These are phyloP conservation scores for Stramonita haemastoma DNA, from an alignment of 2,888 invertebrate species.

Conservation along the genomic window DNA sequence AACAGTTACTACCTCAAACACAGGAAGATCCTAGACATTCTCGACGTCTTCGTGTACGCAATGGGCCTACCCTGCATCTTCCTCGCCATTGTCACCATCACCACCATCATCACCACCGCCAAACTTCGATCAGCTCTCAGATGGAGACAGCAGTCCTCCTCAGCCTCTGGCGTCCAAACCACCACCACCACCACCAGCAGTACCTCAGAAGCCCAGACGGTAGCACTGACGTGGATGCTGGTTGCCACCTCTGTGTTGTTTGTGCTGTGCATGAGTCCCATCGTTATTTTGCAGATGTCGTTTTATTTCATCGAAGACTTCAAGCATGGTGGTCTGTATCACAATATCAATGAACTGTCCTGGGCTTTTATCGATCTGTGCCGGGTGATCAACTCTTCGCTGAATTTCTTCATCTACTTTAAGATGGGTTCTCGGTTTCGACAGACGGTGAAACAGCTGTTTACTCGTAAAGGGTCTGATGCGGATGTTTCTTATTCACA, in stretches of 20 bases:
- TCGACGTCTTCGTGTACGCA: slow-evolving; percentile 17
- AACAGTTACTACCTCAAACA: slow-evolving; percentile 11
- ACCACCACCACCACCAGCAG: no score
- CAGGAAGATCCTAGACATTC: background rate
- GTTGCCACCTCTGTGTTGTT: background rate
- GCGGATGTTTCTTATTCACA: background rate
- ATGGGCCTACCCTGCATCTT: background rate
- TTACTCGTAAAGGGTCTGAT: background rate
- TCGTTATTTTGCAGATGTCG: background rate
- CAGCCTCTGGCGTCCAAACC: background rate
- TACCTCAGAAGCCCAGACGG: background rate
- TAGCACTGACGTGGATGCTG: background rate
- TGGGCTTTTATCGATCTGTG: slow-evolving; percentile 16
- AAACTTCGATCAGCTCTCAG: slow-evolving; percentile 1
- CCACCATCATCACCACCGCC: slow-evolving; percentile 5
- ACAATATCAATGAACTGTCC: background rate
- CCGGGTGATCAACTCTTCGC: slow-evolving; percentile 15
- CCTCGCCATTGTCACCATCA: background rate
- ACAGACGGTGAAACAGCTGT: background rate
- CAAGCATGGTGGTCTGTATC: background rate
- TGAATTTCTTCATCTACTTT: slow-evolving; percentile 29
- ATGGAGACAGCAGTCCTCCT: slow-evolving; percentile 7
- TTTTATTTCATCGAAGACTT: slow-evolving; percentile 8
- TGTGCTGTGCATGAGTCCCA: background rate
- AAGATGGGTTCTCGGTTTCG: slow-evolving; percentile 20